These are phyloP conservation scores for Cotesia glomerata DNA, from an alignment of 1,140 invertebrate genomes.

Conservation along the genomic window DNA sequence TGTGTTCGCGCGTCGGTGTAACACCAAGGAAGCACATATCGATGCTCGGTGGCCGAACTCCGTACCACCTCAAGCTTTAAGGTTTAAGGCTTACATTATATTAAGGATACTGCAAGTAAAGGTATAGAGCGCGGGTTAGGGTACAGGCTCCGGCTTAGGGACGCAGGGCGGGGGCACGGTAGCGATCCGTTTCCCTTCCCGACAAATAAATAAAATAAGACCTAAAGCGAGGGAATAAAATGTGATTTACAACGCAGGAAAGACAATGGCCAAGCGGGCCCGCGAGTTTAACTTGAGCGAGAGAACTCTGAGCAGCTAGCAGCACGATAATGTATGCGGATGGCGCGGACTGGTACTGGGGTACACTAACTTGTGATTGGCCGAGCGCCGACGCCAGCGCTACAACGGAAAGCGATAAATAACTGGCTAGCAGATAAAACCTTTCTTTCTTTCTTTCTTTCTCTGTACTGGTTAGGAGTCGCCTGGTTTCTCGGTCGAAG, in stretches of 20 bases:
- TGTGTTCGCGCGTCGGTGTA: too few species aligned
- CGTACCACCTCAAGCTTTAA: too few species aligned
- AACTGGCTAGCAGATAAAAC: conserved; percentile 63
- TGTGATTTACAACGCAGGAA: conserved; percentile 64
- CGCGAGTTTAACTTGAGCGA: conserved; percentile 13
- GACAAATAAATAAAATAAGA: conserved; percentile 61
- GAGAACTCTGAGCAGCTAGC: conserved; percentile 44
- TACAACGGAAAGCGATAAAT: conserved; percentile 65
- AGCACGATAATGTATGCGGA: conserved; percentile 63
- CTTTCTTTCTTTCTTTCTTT: conserved; percentile 50
- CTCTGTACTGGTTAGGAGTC: too few species aligned
- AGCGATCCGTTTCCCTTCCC: conserved; percentile 62
- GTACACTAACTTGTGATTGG: conserved; percentile 63
- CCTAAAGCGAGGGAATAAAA: conserved; percentile 63
- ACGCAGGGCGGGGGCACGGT: conserved; percentile 49
- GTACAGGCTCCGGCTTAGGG: neutral
- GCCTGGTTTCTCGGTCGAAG: too few species aligned
- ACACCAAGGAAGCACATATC: too few species aligned
- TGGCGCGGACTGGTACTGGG: conserved; percentile 62
- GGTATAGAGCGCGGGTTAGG: conserved; percentile 6
- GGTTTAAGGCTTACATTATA: too few species aligned
- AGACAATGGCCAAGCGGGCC: conserved; percentile 60
- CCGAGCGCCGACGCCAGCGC: conserved; percentile 57
- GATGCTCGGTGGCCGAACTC: too few species aligned
- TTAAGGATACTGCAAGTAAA: neutral